A percentile compares a stretch with the other conserved stretches of the same genome.
phyloP scores from a whole-genome alignment of 2,797 vertebrate species.

The Manis javanica region DNA sequence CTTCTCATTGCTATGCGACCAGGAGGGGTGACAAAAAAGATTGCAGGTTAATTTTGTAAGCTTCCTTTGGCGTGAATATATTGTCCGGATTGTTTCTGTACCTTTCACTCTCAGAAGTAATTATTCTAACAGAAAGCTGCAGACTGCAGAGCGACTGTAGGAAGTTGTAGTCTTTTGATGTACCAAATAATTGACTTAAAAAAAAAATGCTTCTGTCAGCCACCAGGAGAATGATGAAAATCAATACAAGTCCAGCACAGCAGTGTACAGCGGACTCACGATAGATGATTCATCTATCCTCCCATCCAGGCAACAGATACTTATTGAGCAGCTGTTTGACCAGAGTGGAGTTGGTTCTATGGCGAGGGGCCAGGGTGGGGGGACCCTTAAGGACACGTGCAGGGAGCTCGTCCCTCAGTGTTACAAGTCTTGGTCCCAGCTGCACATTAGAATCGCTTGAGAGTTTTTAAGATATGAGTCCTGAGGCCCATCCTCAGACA shows the following conservation, averaged over 20 bases:
- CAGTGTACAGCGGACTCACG: background rate
- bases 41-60: background rate
- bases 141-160: background rate
- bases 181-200: conserved; percentile 28
- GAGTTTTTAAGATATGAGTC: background rate
- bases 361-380: background rate
- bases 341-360: background rate
- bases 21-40: background rate
- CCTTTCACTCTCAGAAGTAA: conserved; percentile 57
- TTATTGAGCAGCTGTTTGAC: background rate
- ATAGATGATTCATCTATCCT: background rate
- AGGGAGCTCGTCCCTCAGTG: fast-evolving
- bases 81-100: conserved; percentile 36
- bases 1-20: background rate
- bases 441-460: background rate
- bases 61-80: conserved; percentile 36
- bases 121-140: conserved; percentile 46
- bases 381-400: fast-evolving
- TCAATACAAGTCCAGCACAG: fast-evolving
- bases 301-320: background rate
- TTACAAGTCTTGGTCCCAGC: fast-evolving
- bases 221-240: background rate
- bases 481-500: background rate
- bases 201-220: background rate
- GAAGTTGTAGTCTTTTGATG: background rate